Percentiles rank a stretch among this genome's conserved stretches.
These are phyloP conservation scores for Ennomos erosarius DNA, from an alignment of 2,888 invertebrate species.

Conservation along the genomic window DNA sequence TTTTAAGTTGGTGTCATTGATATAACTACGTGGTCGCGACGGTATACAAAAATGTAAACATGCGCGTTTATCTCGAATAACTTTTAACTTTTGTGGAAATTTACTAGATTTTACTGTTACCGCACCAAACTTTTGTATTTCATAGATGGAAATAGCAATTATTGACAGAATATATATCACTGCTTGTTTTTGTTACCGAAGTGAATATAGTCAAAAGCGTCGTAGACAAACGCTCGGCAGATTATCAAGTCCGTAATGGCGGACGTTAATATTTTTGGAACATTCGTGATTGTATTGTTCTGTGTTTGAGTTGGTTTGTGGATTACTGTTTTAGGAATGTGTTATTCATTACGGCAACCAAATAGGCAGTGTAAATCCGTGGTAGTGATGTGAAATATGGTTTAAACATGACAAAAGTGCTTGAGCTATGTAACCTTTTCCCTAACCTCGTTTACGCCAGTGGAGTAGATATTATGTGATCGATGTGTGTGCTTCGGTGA, in stretches of 20 bases:
- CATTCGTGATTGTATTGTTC: constrained; percentile 84
- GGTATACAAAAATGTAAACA: constrained; percentile 81
- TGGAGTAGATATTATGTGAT: constrained; percentile 89
- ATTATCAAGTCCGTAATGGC: constrained; percentile 84
- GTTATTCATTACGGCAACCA: constrained; percentile 68
- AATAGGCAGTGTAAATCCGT: constrained; percentile 71
- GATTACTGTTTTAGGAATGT: constrained; percentile 69
- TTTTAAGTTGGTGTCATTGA: constrained; percentile 68
- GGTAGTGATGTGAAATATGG: constrained; percentile 81
- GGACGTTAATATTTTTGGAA: constrained; percentile 85
- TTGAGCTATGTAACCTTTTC: constrained; percentile 89
- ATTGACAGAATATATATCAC: constrained; percentile 41
- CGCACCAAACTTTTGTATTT: constrained; percentile 17
- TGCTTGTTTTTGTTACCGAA: constrained; percentile 73
- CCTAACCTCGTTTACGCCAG: constrained; percentile 92
- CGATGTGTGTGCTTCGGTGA: constrained; percentile 90
- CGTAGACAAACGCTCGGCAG: constrained; percentile 78
- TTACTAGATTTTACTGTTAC: constrained; percentile 8
- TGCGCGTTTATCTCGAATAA: constrained; percentile 52
- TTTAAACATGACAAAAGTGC: constrained; percentile 84
- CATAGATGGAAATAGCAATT: constrained; percentile 21
- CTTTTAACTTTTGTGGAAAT: constrained; percentile 25
- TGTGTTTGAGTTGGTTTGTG: constrained; percentile 71
- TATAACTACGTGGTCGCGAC: constrained; percentile 81
- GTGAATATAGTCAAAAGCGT: constrained; percentile 84